Evolutionary conservation across 1,140 invertebrate species (phyloP).

Genomic region (Monochamus saltuarius): DNA sequence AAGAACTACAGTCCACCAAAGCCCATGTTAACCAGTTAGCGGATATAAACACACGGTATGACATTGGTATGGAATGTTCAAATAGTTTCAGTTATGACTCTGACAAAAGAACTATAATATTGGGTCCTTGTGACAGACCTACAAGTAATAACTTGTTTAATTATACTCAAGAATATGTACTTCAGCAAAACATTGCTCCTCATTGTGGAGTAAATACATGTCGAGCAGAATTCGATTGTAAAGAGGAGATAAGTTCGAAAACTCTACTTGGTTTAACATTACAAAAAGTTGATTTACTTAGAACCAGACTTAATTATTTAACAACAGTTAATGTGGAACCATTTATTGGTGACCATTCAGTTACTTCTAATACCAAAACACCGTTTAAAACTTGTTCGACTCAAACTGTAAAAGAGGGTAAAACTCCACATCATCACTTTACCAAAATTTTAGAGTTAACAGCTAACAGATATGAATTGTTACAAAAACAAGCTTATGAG

Average conservation of each 20-base stretch:
- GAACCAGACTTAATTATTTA: conserved; percentile 25
- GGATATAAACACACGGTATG: conserved; percentile 41
- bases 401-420: conserved; percentile 8
- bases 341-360: not conserved
- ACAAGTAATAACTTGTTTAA: conserved; percentile 12
- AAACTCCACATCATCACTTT: conserved; percentile 16
- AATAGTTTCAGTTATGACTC: conserved; percentile 12
- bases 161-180: conserved; percentile 9
- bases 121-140: conserved; percentile 7
- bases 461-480: conserved; percentile 26
- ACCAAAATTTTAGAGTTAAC: conserved; percentile 30
- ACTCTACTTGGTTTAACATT: conserved; percentile 29
- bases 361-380: not conserved
- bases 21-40: conserved; percentile 35
- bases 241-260: conserved; percentile 14
- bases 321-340: conserved; percentile 21
- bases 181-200: not conserved
- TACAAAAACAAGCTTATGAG: conserved; percentile 33
- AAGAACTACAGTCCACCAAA: conserved; percentile 41
- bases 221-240: not conserved
- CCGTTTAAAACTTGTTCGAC: conserved; percentile 7
- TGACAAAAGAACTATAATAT: not conserved
- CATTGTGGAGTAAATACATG: not conserved
- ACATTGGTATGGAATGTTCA: conserved; percentile 23
- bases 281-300: conserved; percentile 29